phyloP scores from a whole-genome alignment of 2,113 vertebrate genomes.

The Pedetes capensis region DNA sequence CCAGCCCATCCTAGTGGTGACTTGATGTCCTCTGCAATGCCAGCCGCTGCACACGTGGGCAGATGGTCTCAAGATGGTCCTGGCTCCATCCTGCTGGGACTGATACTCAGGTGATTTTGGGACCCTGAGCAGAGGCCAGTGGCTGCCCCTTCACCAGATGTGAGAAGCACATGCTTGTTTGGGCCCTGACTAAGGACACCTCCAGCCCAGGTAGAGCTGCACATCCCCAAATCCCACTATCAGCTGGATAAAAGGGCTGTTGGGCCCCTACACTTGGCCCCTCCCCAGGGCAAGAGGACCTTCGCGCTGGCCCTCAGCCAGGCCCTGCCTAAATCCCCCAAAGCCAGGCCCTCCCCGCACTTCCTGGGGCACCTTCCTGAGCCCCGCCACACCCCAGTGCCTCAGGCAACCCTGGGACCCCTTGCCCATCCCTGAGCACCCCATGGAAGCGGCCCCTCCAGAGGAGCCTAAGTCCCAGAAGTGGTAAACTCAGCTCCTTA shows the following conservation, averaged over 20 bases:
- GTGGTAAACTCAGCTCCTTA: not conserved
- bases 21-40: too few species aligned
- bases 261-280: not conserved
- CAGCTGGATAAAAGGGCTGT: rapidly evolving
- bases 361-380: not conserved
- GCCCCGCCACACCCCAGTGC: rapidly evolving
- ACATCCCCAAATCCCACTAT: not conserved
- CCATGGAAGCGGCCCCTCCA: not conserved
- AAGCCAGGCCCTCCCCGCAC: not conserved
- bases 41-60: rapidly evolving
- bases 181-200: not conserved
- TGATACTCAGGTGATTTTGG: not conserved
- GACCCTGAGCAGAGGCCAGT: not conserved
- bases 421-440: not conserved
- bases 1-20: too few species aligned
- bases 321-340: not conserved
- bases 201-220: not conserved
- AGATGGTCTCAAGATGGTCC: not conserved
- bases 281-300: too few species aligned
- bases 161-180: not conserved
- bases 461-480: too few species aligned
- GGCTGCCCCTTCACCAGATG: too few species aligned
- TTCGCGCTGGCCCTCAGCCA: rapidly evolving
- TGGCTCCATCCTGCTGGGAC: not conserved
- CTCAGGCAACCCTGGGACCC: not conserved